Evolutionary conservation across 1,140 invertebrate genomes (phyloP), one percentile per base, ranked within the genome.

Genomic region (Drosophila baimaii): DNA sequence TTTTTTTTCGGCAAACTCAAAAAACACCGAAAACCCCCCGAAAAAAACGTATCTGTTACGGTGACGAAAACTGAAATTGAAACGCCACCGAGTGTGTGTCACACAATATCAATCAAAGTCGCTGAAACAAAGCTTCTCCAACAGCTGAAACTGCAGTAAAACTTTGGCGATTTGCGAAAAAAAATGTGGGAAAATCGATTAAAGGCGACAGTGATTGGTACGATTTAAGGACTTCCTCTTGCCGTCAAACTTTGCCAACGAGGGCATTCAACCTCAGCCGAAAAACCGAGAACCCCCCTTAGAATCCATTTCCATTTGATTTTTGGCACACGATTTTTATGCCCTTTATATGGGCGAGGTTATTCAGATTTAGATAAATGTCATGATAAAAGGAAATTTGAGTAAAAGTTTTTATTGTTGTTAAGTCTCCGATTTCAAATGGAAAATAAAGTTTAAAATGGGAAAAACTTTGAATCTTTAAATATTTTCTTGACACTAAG

Each of bases 121-220:
- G 33, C 54, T 27, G 44, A 61, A 76, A 49, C 73, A 66, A 75
- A 75, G 46, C 44, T 33, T 27, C 57, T 44, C 33, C 58, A 75
- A 66, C 29, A 52, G 52, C 52, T 37, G 70, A 58, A 49, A 41
- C 21, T 76, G 73, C 61, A 76, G 33, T 47, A 82, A 56, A 82
- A 75, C 58, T 79, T 83, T 70, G 35, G 25, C 54, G 58, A 79
- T 54, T 61, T 44, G 19, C 66, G 62, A 68, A 69, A 81, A 81
- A 82, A 81, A 81, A 82, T 82, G 69, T 75, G 80, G 81, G 61
- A 83, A 83, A 83, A 83, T 83, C 80, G 80, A 83, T 83, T 84
- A 70, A 62, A 72, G 49, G 49, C 27, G 47, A 39, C 71, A 49
- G 70, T 74, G 73, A 81, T 82, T 59, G 74, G 77, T 74, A 78